Evolutionary conservation across 1,140 invertebrate genomes (phyloP).

Genomic region (Procambarus clarkii): DNA sequence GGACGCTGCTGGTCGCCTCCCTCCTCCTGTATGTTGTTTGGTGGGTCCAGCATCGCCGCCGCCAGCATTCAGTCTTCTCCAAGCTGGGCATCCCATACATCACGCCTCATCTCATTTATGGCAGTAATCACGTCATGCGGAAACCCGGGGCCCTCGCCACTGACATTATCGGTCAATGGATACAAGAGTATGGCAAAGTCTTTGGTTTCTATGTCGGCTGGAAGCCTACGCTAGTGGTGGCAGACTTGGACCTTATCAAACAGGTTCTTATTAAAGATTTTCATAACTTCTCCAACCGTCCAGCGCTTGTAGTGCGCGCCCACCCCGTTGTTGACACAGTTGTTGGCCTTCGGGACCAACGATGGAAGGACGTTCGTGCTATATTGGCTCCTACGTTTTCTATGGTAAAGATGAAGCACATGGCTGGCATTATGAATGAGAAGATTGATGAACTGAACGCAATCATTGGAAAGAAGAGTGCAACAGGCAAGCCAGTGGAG

Average conservation of each 20-base stretch:
- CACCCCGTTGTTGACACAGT: constrained; percentile 75
- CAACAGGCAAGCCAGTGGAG: constrained; percentile 71
- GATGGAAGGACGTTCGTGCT: constrained; percentile 78
- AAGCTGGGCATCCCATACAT: constrained; percentile 74
- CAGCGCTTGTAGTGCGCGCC: constrained; percentile 73
- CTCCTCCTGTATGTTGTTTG: not conserved
- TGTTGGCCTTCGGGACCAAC: constrained; percentile 74
- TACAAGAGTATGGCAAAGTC: constrained; percentile 74
- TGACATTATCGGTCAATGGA: constrained; percentile 74
- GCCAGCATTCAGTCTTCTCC: constrained; percentile 59
- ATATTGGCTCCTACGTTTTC: constrained; percentile 79
- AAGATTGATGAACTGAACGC: constrained; percentile 74
- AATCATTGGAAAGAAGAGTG: constrained; percentile 65
- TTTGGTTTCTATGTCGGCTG: constrained; percentile 76
- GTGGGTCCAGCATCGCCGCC: constrained; percentile 32
- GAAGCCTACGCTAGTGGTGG: constrained; percentile 74
- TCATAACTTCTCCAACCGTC: constrained; percentile 74
- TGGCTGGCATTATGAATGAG: constrained; percentile 75
- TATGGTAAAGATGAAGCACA: constrained; percentile 77
- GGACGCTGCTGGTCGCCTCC: not conserved
- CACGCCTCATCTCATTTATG: constrained; percentile 74
- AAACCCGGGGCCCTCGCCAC: constrained; percentile 36
- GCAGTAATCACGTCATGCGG: constrained; percentile 73
- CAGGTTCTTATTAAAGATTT: constrained; percentile 75
- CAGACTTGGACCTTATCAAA: constrained; percentile 75